Evolutionary conservation across 2,888 invertebrate species (phyloP).

Genomic region (Philonicus albiceps): DNA sequence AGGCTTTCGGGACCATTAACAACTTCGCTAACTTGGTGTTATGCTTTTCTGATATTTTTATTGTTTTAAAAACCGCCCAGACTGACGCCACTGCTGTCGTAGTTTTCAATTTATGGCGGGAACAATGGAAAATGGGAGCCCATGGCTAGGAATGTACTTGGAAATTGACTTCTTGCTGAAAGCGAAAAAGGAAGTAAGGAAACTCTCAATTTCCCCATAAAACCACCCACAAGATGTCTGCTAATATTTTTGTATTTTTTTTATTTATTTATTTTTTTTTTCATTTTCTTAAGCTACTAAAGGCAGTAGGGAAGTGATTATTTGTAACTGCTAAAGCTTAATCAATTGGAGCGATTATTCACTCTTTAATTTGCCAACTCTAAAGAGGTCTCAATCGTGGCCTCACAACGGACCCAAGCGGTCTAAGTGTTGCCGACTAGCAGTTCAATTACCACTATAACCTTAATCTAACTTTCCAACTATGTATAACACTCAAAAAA

Average conservation of each 20-base stretch:
- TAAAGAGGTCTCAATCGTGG: too few species aligned
- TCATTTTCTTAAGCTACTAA: not conserved
- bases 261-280: not conserved
- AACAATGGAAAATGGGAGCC: not conserved
- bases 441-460: too few species aligned
- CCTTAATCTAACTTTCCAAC: too few species aligned
- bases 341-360: too few species aligned
- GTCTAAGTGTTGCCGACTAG: too few species aligned
- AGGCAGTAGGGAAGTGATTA: not conserved
- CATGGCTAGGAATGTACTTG: not conserved
- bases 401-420: too few species aligned
- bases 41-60: not conserved
- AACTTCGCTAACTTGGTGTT: slow-evolving; percentile 2
- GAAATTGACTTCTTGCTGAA: not conserved
- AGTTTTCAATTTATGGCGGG: slow-evolving; percentile 8
- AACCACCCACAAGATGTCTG: not conserved
- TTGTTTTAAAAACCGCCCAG: slow-evolving; percentile 13
- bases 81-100: slow-evolving; percentile 10
- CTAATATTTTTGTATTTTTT: not conserved
- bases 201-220: not conserved
- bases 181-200: not conserved
- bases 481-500: too few species aligned
- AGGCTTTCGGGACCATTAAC: slow-evolving; percentile 11
- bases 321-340: not conserved
- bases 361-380: too few species aligned